phyloP scores from a whole-genome alignment of 2,888 invertebrate genomes.

The Harmothoe impar region DNA sequence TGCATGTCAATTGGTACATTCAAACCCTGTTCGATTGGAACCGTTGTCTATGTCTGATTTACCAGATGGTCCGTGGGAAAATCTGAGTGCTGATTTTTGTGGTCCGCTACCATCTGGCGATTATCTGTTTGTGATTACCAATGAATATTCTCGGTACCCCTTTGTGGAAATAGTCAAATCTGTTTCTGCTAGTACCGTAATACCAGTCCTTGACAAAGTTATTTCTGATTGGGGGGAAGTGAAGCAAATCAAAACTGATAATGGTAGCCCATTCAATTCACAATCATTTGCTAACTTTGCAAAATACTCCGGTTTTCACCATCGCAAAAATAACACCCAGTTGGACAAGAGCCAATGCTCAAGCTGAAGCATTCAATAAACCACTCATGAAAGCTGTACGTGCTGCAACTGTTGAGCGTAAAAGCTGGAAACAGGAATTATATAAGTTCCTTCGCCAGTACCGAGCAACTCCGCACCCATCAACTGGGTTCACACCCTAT shows the following conservation, averaged over 20 bases:
- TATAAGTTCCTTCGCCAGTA: not conserved
- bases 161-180: not conserved
- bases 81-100: slow-evolving; percentile 14
- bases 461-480: not conserved
- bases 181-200: not conserved
- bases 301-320: slow-evolving; percentile 31
- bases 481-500: not conserved
- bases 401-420: not conserved
- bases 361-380: slow-evolving; percentile 63
- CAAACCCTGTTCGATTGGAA: not conserved
- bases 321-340: slow-evolving; percentile 54
- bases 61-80: not conserved
- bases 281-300: not conserved
- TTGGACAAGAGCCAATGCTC: slow-evolving; percentile 57
- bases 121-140: not conserved
- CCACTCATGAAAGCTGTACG: slow-evolving; percentile 55
- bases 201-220: not conserved
- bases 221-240: not conserved
- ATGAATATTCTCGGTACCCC: slow-evolving; percentile 2
- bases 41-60: not conserved
- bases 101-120: not conserved
- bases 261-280: slow-evolving; percentile 10
- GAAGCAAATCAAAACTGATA: not conserved
- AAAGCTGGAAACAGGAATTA: not conserved
- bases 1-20: too few species aligned